A percentile compares a stretch with the other conserved stretches of the same genome.
These are phyloP conservation scores for Priocnemis perturbator DNA, from an alignment of 2,888 invertebrate species.

Conservation along the genomic window DNA sequence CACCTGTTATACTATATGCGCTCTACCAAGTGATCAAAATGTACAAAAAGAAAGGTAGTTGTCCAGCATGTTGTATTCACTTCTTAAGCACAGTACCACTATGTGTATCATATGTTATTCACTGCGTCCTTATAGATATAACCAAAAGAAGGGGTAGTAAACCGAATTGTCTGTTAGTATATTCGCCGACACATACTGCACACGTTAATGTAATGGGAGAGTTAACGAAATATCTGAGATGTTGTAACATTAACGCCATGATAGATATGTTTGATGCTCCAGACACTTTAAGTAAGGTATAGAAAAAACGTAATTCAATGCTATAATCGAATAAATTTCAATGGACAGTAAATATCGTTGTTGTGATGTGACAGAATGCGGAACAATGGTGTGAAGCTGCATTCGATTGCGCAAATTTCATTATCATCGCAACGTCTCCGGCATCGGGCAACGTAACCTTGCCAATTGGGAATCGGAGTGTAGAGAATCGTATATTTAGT, in stretches of 20 bases:
- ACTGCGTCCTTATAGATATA: conserved; percentile 39
- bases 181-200: conserved; percentile 65
- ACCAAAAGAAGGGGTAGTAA: conserved; percentile 50
- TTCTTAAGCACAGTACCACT: background rate
- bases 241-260: conserved; percentile 68
- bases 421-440: conserved; percentile 70
- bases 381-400: conserved; percentile 69
- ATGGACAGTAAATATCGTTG: background rate
- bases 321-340: background rate
- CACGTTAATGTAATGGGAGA: conserved; percentile 68
- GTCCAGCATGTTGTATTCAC: no score
- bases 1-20: conserved; percentile 66
- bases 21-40: conserved; percentile 66
- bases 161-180: conserved; percentile 69
- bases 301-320: background rate
- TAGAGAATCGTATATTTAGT: conserved; percentile 64
- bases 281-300: conserved; percentile 64
- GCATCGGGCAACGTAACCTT: conserved; percentile 38
- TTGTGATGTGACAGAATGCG: background rate
- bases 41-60: conserved; percentile 59
- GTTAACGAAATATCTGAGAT: conserved; percentile 66
- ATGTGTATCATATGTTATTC: background rate
- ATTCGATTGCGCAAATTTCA: conserved; percentile 63
- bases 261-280: conserved; percentile 68
- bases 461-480: conserved; percentile 58